These are phyloP conservation scores for Gortyna flavago DNA, from an alignment of 2,888 invertebrate species.

Conservation along the genomic window DNA sequence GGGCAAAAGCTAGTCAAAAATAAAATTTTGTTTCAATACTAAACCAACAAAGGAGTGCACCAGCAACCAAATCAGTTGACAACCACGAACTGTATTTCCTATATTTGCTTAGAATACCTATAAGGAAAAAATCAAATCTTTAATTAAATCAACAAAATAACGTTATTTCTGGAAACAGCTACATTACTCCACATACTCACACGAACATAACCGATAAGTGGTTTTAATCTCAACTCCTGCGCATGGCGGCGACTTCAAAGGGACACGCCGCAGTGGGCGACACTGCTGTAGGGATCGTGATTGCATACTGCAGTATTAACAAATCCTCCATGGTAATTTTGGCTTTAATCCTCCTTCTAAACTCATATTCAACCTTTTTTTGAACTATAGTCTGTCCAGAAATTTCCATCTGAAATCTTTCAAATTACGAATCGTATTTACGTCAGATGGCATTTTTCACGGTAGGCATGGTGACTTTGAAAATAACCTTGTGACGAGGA, in stretches of 20 bases:
- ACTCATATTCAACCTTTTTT: too few relatives aligned
- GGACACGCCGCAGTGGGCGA: slow-evolving; percentile 44
- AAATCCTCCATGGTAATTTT: too few relatives aligned
- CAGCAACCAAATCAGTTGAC: too few relatives aligned
- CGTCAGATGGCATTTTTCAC: too few relatives aligned
- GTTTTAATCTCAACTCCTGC: slow-evolving; percentile 54
- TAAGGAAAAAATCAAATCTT: slow-evolving; percentile 10
- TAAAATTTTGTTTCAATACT: background rate
- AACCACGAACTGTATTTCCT: background rate
- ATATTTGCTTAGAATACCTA: background rate
- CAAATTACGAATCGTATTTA: too few relatives aligned
- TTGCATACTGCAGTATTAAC: too few relatives aligned
- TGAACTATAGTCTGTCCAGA: too few relatives aligned
- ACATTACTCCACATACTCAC: slow-evolving; percentile 4
- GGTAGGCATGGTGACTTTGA: too few relatives aligned
- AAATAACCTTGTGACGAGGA: too few relatives aligned
- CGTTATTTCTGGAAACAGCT: slow-evolving; percentile 33
- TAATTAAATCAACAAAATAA: slow-evolving; percentile 20
- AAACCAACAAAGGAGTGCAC: background rate
- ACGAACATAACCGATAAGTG: slow-evolving; percentile 50
- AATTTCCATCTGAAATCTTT: too few relatives aligned
- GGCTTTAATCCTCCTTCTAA: too few relatives aligned
- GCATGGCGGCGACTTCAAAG: slow-evolving; percentile 59
- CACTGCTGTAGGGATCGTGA: slow-evolving; percentile 32
- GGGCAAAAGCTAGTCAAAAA: background rate